phyloP scores from a whole-genome alignment of 2,797 vertebrate species.

The Nannoperca australis region DNA sequence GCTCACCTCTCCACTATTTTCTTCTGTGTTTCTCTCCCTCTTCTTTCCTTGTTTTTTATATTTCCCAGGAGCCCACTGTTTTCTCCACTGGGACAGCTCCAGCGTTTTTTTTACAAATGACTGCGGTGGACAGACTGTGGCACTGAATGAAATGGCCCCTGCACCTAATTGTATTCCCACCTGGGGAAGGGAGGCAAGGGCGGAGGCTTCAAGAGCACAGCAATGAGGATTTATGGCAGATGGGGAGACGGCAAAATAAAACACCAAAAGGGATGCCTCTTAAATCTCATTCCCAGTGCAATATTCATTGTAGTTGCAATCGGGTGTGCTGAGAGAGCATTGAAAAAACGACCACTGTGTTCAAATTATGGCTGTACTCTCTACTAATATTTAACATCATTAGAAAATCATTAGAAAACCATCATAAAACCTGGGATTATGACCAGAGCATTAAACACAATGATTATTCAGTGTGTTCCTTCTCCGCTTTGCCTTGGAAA shows the following conservation, averaged over 20 bases:
- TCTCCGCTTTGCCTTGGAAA: conserved; percentile 85
- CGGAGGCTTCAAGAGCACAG: conserved; percentile 79
- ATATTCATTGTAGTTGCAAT: conserved; percentile 88
- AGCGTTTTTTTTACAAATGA: conserved; percentile 80
- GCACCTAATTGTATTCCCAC: conserved; percentile 88
- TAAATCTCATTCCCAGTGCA: conserved; percentile 87
- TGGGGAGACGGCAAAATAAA: conserved; percentile 87
- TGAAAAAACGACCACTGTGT: conserved; percentile 83
- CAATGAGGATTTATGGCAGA: conserved; percentile 89
- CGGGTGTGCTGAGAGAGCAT: conserved; percentile 81
- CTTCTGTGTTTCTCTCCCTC: conserved; percentile 56
- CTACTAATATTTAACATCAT: conserved; percentile 92
- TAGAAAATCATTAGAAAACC: conserved; percentile 92
- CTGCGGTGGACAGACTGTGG: conserved; percentile 82
- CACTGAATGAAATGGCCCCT: conserved; percentile 86
- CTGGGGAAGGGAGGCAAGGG: conserved; percentile 83
- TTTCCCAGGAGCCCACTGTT: conserved; percentile 83
- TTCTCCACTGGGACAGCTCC: conserved; percentile 76
- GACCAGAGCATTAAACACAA: conserved; percentile 91
- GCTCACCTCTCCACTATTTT: conserved; percentile 58
- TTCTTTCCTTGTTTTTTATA: conserved; percentile 68
- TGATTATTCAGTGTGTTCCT: conserved; percentile 89
- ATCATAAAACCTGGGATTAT: conserved; percentile 91
- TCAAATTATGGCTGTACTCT: conserved; percentile 89
- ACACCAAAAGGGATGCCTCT: conserved; percentile 86